Base-by-base conservation (phyloP, 2,797 vertebrate genomes). In the Mormyrops boulengeri region DNA sequence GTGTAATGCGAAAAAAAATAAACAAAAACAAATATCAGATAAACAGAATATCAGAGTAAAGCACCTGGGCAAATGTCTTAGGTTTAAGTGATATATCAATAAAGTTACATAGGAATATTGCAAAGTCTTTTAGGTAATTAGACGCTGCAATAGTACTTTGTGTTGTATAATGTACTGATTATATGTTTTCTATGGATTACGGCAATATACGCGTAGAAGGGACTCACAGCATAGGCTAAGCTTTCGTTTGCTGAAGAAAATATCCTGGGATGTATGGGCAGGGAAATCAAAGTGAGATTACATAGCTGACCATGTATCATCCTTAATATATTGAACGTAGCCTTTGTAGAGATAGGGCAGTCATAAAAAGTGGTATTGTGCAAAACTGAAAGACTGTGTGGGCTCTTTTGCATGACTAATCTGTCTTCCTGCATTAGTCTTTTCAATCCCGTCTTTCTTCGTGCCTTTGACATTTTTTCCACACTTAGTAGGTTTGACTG, bases 401-500 rank as follows among this genome's bases (percentile, higher is more conserved):
- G 97, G 97, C 95, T 97, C 97, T 97, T 97, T 60, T 97, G 98
- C 98, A 98, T 99, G 98, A 99, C 98, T 99, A 98, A 98, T 99
- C 98, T 98, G 97, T 98, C 97, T 98, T 97, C 97, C 96, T 96
- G 97, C 97, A 99, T 99, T 99, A 98, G 99, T 99, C 99, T 98
- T 98, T 98, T 99, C 98, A 98, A 98, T 99, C 98, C 98, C 97
- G 97, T 96, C 97, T 97, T 97, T 98, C 97, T 99, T 98, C 98
- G 98, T 98, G 97, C 97, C 97, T 98, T 97, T 98, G 97, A 99
- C 98, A 98, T 99, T 99, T 98, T 98, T 98, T 97, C 97, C 97
- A 97, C 97, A 98, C 97, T 99, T 98, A 98, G 97, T 97, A 98
- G 98, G 97, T 99, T 98, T 98, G 96, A 98, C 97, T 98, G 97